phyloP scores from a whole-genome alignment of 2,113 vertebrate species.

The Nicator chloris region DNA sequence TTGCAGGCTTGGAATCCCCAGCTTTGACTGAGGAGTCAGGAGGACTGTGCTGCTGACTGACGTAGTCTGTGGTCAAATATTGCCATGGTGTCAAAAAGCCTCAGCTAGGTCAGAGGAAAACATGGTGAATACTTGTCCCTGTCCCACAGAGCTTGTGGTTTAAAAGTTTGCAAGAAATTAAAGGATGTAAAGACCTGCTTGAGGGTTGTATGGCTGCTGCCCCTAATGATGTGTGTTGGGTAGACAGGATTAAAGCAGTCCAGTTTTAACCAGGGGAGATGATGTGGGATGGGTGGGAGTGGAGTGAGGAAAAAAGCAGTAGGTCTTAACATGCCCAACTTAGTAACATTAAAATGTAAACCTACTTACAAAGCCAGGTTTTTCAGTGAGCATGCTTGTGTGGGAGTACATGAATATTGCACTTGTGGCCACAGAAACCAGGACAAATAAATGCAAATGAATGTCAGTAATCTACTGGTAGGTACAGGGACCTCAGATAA shows the following conservation, averaged over 20 bases:
- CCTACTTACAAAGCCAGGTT: not conserved
- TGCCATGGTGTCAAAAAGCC: not conserved
- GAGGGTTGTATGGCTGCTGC: not conserved
- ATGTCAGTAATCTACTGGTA: not conserved
- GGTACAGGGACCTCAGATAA: not conserved
- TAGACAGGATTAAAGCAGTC: not conserved
- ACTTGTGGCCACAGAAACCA: not conserved
- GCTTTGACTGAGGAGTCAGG: not conserved
- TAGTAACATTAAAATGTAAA: not conserved
- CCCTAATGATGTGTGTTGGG: not conserved
- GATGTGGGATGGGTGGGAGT: not conserved
- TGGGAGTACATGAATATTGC: not conserved
- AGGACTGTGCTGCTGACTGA: not conserved
- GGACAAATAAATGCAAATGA: not conserved
- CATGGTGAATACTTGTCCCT: not conserved
- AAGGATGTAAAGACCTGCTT: not conserved
- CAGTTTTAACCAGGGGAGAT: not conserved
- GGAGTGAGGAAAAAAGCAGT: not conserved
- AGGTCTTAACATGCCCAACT: not conserved
- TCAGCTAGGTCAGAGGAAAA: not conserved
- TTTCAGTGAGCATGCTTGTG: not conserved
- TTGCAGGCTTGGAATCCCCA: not conserved
- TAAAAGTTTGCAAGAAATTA: not conserved
- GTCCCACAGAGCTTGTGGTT: not conserved
- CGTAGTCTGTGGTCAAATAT: not conserved